These are phyloP conservation scores for Strigamia transsilvanica DNA, from an alignment of 2,888 invertebrate species.

Conservation along the genomic window DNA sequence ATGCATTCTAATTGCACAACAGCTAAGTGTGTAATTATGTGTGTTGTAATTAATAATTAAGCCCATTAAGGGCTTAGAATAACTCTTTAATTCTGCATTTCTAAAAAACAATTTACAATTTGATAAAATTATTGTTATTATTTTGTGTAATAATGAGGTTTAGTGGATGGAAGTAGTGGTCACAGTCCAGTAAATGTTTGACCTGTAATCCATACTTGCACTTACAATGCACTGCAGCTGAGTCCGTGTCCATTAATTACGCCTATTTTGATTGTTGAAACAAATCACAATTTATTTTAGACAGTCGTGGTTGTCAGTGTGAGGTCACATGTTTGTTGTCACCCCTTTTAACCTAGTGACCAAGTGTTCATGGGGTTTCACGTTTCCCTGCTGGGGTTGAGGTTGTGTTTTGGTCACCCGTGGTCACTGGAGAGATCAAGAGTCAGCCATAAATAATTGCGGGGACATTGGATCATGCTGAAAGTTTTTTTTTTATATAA, in stretches of 20 bases:
- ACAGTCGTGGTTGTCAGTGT: slow-evolving; percentile 6
- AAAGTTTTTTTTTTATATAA: neutral
- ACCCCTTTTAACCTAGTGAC: slow-evolving; percentile 49
- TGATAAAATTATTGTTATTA: neutral
- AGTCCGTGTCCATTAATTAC: slow-evolving; percentile 20
- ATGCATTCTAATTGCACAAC: neutral
- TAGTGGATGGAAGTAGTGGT: neutral
- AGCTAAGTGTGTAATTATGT: neutral
- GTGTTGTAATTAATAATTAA: slow-evolving; percentile 19
- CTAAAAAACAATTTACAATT: too few species aligned
- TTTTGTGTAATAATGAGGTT: too few species aligned
- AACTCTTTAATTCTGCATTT: neutral
- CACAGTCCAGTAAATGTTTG: slow-evolving; percentile 1
- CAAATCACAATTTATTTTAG: slow-evolving; percentile 33
- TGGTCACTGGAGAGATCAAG: slow-evolving; percentile 49
- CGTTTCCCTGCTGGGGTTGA: slow-evolving; percentile 47
- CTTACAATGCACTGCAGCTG: neutral
- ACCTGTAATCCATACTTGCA: slow-evolving; percentile 1
- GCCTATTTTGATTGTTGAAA: slow-evolving; percentile 24
- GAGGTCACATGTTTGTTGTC: slow-evolving; percentile 49
- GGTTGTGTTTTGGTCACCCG: slow-evolving; percentile 49
- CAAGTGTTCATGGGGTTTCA: slow-evolving; percentile 46
- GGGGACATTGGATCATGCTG: slow-evolving; percentile 29
- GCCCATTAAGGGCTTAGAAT: neutral
- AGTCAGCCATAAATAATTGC: slow-evolving; percentile 49